Evolutionary conservation across 2,797 vertebrate genomes (phyloP), one percentile per base, ranked within the genome.

Genomic region (Zalophus californianus): DNA sequence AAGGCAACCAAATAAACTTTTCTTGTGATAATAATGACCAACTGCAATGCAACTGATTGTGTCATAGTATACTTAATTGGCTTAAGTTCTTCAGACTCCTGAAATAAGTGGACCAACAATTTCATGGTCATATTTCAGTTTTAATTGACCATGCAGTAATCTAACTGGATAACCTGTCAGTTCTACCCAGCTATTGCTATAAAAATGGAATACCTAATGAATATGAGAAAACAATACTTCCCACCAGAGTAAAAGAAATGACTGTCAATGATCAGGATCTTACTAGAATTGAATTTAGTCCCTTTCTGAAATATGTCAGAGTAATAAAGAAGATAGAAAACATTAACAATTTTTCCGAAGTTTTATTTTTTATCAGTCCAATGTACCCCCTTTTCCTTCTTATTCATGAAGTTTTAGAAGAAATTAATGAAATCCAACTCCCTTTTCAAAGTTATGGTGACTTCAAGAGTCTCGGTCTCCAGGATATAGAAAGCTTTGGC

Each of bases 381-480:
- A 60, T 60, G 95, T 92, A 79, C 7, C 41, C 52, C 10, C 25
- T 94, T 94, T 64, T 27, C 84, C 73, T 90, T 68, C 85, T 87
- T 90, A 83, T 48, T 98, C 77, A 98, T 94, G 66, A 12, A 68
- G 15, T 89, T 80, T 99, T 94, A 99, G 58, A 97, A 96, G 98
- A 99, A 98, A 98, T 99, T 99, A 96, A 99, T 97, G 75, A 98
- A 99, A 97, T 99, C 99, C 83, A 99, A 96, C 18, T 99, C 98
- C 91, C 99, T 99, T 85, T 99, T 99, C 97, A 99, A 97, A 41
- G 98, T 97, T 48, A 99, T 96, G 38, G 99, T 99, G 98, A 99
- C 98, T 98, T 99, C 99, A 95, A 99, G 98, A 52, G 98, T 99
- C 93, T 98, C 98, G 79, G 97, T 98, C 77, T 99, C 99, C 2